These are phyloP conservation scores for Drosophila leontia DNA, from an alignment of 1,140 invertebrate genomes.

Conservation along the genomic window DNA sequence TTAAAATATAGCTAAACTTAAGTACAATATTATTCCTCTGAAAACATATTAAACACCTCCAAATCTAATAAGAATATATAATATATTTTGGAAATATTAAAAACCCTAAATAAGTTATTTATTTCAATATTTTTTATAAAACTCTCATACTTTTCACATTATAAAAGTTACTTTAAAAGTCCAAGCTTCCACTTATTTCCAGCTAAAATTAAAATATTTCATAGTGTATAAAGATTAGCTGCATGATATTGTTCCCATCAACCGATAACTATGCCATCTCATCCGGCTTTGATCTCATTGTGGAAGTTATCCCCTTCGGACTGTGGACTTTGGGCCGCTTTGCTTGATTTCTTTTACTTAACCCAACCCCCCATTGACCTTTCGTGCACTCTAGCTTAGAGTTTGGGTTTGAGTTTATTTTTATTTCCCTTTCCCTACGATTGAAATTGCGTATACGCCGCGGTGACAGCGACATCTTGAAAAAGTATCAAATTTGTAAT, in stretches of 20 bases:
- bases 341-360: constrained; percentile 23
- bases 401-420: constrained; percentile 21
- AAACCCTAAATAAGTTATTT: too few relatives aligned
- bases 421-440: constrained; percentile 27
- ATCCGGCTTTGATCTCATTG: constrained; percentile 41
- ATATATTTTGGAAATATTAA: neutral
- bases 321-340: constrained; percentile 11
- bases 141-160: neutral
- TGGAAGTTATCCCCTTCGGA: constrained; percentile 30
- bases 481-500: constrained; percentile 73
- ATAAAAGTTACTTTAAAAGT: neutral
- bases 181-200: neutral
- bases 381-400: constrained; percentile 29
- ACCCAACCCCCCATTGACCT: constrained; percentile 28
- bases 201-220: neutral
- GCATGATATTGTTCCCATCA: constrained; percentile 13
- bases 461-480: constrained; percentile 44
- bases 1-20: too few relatives aligned
- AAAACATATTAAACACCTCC: too few relatives aligned
- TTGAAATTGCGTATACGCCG: constrained; percentile 44
- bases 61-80: neutral
- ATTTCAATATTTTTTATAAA: too few relatives aligned
- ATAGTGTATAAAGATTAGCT: constrained; percentile 3
- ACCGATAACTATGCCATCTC: constrained; percentile 34
- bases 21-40: too few relatives aligned